Conservation (phyloP, 2,113 vertebrate genomes). For the Campylomormyrus tamandua region DNA sequence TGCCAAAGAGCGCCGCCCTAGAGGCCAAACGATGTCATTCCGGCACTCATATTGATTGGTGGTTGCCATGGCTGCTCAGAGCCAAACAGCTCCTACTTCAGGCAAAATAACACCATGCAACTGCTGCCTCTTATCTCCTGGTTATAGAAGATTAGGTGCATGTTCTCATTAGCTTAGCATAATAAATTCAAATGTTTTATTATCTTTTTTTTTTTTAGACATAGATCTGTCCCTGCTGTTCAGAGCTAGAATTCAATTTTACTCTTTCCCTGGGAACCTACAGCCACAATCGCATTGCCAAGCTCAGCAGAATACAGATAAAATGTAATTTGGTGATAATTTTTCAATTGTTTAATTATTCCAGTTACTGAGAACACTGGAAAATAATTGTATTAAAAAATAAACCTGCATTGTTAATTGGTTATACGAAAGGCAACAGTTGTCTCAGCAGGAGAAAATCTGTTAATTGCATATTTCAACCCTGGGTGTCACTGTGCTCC, state of each 20-base stretch:
- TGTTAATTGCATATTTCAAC: not conserved
- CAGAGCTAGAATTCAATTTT: constrained; percentile 46
- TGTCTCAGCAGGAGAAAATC: not conserved
- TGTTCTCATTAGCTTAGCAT: constrained; percentile 66
- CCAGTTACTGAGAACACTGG: constrained; percentile 51
- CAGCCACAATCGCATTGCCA: constrained; percentile 53
- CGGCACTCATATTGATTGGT: not conserved
- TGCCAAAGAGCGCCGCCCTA: constrained; percentile 1
- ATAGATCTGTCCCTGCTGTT: constrained; percentile 55
- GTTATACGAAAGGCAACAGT: not conserved
- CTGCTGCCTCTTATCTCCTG: constrained; percentile 48
- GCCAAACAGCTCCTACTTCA: not conserved
- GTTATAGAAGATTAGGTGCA: constrained; percentile 56
- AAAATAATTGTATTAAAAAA: constrained; percentile 55
- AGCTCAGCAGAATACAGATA: constrained; percentile 58
- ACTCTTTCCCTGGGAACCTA: constrained; percentile 58
- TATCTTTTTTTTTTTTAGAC: constrained; percentile 40
- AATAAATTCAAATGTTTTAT: constrained; percentile 44
- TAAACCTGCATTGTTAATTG: not conserved
- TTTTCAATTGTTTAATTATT: constrained; percentile 69
- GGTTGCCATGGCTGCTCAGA: not conserved
- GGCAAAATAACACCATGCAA: constrained; percentile 37
- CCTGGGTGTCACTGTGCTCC: constrained; percentile 8
- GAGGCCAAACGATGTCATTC: constrained; percentile 12
- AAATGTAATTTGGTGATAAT: constrained; percentile 68